Evolutionary conservation across 1,140 invertebrate species (phyloP), one percentile per base, ranked within the genome.

Genomic region (Cydia amplana): DNA sequence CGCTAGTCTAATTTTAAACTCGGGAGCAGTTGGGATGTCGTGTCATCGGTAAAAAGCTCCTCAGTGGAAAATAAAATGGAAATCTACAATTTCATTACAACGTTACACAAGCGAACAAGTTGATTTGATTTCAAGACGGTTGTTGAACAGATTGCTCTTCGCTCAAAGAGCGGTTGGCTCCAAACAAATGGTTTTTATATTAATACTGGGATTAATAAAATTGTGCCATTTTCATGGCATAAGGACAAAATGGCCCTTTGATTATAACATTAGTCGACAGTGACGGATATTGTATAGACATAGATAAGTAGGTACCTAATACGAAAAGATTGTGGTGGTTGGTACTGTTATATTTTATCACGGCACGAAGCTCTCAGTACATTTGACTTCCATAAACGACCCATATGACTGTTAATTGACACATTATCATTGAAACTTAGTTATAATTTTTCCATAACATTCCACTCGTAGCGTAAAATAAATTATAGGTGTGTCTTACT

Each of bases 81-180:
- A 64, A 64, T 64, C 23, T 64, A 14, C 20, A 64, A 64, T 64
- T 64, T 64, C 23, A 64, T 28, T 64, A 64, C 60, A 28, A 28
- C 63, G 23, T 25, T 64, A 10, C 10, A 28, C 20, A 14, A 6
- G 20, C 63, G 20, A 20, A 28, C 63, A 64, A 64, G 12, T 64
- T 64, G 4, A 64, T 64, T 64, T 55, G 51, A 55, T 55, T 55
- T 55, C 18, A 20, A 64, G 63, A 64, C 25, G 10, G 63, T 64
- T 28, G 63, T 28, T 64, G 25, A 28, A 9, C 63, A 64, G 63
- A 23, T 64, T 64, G 63, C 10, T 20, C n/a, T 10, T 64, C 18
- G 23, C 20, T 55, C 51, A 55, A 55, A 55, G 51, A 55, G n/a
- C 6, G 6, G 51, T 55, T 55, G 16, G 51, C 1, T 55, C 7